Evolutionary conservation across 2,113 vertebrate genomes (phyloP).

Genomic region (Oryzias curvinotus): DNA sequence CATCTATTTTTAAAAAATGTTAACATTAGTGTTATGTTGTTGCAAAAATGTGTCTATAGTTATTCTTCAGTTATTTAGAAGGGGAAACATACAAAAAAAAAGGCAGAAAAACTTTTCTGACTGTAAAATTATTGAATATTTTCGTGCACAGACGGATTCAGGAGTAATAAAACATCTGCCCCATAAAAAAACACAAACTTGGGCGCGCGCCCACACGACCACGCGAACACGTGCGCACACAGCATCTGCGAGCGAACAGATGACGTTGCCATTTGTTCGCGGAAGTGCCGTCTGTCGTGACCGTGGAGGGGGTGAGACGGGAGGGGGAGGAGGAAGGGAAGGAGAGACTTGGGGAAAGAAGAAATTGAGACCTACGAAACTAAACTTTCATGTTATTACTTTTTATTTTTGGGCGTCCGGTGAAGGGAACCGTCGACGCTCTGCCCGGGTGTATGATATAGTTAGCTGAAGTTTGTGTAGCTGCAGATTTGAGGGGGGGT

Average conservation of each 20-base stretch:
- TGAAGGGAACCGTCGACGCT: slow-evolving; percentile 2
- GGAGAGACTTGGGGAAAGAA: slow-evolving; percentile 54
- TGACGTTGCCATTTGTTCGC: slow-evolving; percentile 74
- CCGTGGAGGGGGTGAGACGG: slow-evolving; percentile 30
- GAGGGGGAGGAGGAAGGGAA: slow-evolving; percentile 48
- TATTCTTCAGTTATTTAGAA: no score
- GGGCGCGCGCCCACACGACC: background rate
- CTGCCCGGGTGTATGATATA: slow-evolving; percentile 28
- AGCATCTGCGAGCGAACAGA: slow-evolving; percentile 37
- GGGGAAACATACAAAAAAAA: no score
- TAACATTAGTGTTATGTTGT: no score
- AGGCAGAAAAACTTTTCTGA: no score
- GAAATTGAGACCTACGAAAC: slow-evolving; percentile 54
- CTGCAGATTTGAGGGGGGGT: slow-evolving; percentile 19
- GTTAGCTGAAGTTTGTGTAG: slow-evolving; percentile 25
- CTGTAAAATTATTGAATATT: no score
- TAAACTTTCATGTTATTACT: background rate
- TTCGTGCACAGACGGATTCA: slow-evolving; percentile 36
- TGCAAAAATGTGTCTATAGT: no score
- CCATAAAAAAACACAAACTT: background rate
- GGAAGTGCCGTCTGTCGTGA: slow-evolving; percentile 75
- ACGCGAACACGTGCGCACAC: background rate
- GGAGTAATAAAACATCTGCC: slow-evolving; percentile 43
- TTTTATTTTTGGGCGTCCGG: background rate
- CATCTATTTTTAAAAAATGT: no score